phyloP scores from a whole-genome alignment of 2,113 vertebrate species.

The Fulmarus glacialis region DNA sequence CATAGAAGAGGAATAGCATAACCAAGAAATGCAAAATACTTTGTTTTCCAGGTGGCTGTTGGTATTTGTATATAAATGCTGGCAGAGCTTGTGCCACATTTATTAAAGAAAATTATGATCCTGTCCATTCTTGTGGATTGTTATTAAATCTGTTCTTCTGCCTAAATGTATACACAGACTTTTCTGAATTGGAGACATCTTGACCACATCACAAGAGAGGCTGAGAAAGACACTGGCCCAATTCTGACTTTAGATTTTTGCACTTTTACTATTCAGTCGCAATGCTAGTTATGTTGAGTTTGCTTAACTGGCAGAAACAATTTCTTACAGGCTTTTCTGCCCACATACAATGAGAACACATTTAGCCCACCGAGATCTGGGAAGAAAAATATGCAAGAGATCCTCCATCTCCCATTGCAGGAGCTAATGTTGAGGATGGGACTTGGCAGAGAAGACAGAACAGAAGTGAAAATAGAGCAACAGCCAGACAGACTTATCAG shows the following conservation, averaged over 20 bases:
- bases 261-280: background rate
- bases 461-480: background rate
- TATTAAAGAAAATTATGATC: background rate
- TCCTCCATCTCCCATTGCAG: background rate
- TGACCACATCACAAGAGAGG: background rate
- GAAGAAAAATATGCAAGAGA: background rate
- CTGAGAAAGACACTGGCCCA: background rate
- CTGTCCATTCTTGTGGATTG: background rate
- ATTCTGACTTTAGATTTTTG: background rate
- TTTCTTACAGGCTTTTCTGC: background rate
- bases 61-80: background rate
- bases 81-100: background rate
- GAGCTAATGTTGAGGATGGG: background rate
- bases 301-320: background rate
- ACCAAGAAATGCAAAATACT: background rate
- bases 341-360: background rate
- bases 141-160: background rate
- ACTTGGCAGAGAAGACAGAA: background rate
- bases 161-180: background rate
- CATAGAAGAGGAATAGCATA: background rate
- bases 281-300: background rate
- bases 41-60: background rate
- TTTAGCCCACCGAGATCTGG: background rate
- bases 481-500: background rate
- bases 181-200: background rate